Evolutionary conservation across 1,140 invertebrate genomes (phyloP), one percentile per base, ranked within the genome.

Genomic region (Drosophila elegans): DNA sequence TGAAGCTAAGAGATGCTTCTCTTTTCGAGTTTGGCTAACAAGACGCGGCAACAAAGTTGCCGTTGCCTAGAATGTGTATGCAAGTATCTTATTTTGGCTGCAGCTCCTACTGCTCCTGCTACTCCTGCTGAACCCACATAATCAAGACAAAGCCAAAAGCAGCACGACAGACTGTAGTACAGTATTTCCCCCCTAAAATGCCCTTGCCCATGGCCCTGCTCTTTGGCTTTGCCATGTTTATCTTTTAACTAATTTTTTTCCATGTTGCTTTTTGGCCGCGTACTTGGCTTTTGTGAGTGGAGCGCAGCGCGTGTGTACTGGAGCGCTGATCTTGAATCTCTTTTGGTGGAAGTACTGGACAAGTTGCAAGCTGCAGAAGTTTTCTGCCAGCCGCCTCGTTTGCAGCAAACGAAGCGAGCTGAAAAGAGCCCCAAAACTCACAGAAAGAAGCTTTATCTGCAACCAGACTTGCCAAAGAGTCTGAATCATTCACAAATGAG

Each of bases 171-270:
- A 41, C 36, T 11, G 34, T 32, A 25, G 21, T 16, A 57, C 51
- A 61, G 38, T 38, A 11, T 34, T 5, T 29, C 25, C 36, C 53
- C 25, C 34, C 32, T 34, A 42, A 39, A 27, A 12, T 38, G 12
- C 48, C 41, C 67, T 64, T 41, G 60, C 29, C 49, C 60, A 9
- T 25, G 64, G 62, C 55, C 45, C 53, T 59, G 29, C 60, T 48
- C 68, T 57, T 71, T 52, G 74, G 41, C 78, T 86, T 54, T 84
- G 83, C 77, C 84, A 89, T 89, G 84, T 89, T 89, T 89, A 89
- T 89, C 84, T 89, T 89, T 89, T 80, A 89, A 89, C 84, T 89
- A 89, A 84, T 84, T 89, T 89, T 88, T 89, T 89, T 83, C 66
- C 84, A 84, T 88, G 84, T 80, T 85, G 67, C 80, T 60, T 75